phyloP scores from a whole-genome alignment of 1,140 invertebrate genomes.

The Nymphalis io region DNA sequence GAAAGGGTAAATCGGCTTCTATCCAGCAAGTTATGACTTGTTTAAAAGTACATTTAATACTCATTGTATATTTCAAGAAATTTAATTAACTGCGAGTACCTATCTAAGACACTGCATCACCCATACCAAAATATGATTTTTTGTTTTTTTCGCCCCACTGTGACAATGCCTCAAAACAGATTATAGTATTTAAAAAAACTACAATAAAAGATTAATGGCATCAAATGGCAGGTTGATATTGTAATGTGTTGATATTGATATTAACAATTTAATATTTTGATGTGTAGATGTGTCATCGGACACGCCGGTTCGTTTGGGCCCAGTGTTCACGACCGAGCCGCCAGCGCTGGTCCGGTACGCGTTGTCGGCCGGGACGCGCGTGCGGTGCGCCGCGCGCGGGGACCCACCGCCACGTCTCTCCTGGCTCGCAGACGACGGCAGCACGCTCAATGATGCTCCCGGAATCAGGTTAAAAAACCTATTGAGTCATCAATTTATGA shows the following conservation, averaged over 20 bases:
- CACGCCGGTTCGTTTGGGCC: constrained; percentile 37
- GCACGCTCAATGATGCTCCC: constrained; percentile 42
- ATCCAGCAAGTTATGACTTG: constrained; percentile 8
- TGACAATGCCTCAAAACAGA: background rate
- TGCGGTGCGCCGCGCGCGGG: constrained; percentile 54
- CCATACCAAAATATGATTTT: no score
- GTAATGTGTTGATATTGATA: background rate
- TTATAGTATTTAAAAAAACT: no score
- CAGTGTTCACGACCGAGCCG: constrained; percentile 51
- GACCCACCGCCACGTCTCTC: constrained; percentile 47
- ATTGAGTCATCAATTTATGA: background rate
- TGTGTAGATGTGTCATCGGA: constrained; percentile 8
- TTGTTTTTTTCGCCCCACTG: no score
- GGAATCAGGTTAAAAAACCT: constrained; percentile 43
- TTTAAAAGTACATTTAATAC: background rate
- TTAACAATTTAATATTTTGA: background rate
- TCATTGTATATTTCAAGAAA: no score
- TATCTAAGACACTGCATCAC: no score
- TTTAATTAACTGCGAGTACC: background rate
- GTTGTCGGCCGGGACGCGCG: constrained; percentile 41
- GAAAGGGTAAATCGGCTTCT: constrained; percentile 1
- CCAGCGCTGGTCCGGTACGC: constrained; percentile 50
- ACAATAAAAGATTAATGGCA: no score
- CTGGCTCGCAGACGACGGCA: constrained; percentile 58
- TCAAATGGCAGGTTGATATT: no score